Percentiles rank a stretch among this genome's conserved stretches.
Conservation (phyloP, 2,797 vertebrate species). For the Sebastes cheni region DNA sequence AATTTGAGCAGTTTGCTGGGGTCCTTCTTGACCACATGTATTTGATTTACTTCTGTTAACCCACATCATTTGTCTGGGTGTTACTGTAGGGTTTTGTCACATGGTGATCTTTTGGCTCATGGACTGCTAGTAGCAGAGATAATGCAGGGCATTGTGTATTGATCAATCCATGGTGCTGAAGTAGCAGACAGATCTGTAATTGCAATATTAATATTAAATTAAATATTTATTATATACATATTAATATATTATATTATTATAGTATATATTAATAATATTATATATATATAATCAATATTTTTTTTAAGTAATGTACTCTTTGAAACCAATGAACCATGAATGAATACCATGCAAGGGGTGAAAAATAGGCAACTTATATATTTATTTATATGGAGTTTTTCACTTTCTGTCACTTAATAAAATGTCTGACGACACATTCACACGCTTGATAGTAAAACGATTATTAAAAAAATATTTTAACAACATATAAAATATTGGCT, state of each 20-base stretch:
- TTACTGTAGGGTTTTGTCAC: neutral
- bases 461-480: neutral
- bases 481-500: no score
- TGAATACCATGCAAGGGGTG: no score
- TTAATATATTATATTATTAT: no score
- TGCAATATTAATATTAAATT: neutral
- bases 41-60: neutral
- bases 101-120: neutral
- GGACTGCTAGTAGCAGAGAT: no score
- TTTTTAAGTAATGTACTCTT: neutral
- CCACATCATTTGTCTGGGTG: neutral
- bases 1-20: neutral
- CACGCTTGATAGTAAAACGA: neutral
- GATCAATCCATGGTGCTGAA: neutral
- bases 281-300: no score
- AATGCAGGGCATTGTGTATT: no score
- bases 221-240: no score
- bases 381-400: no score
- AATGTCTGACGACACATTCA: neutral
- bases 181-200: neutral
- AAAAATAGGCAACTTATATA: no score
- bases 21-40: neutral
- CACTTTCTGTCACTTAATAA: no score
- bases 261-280: no score
- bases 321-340: neutral